These are phyloP conservation scores for Astropecten irregularis DNA, from an alignment of 53 echinoderm and acorn worm genomes.

Conservation along the genomic window DNA sequence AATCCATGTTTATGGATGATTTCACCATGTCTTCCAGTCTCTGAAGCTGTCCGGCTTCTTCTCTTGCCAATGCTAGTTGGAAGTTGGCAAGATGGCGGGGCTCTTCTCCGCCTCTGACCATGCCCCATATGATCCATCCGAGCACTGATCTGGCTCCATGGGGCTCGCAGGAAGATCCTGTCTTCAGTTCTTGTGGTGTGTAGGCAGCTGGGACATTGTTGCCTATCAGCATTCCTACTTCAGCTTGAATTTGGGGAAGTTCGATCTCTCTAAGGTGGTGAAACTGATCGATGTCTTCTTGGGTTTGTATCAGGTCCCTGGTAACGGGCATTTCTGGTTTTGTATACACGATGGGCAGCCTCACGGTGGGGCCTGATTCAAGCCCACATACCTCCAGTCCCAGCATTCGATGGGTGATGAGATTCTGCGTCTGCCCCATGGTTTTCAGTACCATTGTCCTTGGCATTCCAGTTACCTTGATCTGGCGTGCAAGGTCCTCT, in stretches of 20 bases:
- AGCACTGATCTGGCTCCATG: constrained; percentile 46
- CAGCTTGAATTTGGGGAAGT: constrained; percentile 34
- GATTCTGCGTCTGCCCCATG: constrained; percentile 46
- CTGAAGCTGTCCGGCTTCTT: constrained; percentile 19
- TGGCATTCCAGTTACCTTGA: constrained; percentile 25
- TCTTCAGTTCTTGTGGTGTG: constrained; percentile 36
- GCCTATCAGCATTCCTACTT: constrained; percentile 36
- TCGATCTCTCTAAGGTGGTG: constrained; percentile 33
- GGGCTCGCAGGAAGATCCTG: neutral
- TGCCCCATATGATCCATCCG: constrained; percentile 12
- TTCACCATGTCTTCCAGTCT: constrained; percentile 1
- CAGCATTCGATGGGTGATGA: constrained; percentile 6
- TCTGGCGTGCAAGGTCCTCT: constrained; percentile 20
- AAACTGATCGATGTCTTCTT: constrained; percentile 16
- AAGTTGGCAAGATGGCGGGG: neutral
- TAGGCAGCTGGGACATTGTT: constrained; percentile 38
- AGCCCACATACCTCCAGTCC: constrained; percentile 21
- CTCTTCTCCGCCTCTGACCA: neutral
- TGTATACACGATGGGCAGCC: constrained; percentile 38
- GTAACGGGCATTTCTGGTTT: constrained; percentile 39
- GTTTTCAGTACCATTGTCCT: constrained; percentile 39
- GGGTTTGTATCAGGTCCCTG: constrained; percentile 18
- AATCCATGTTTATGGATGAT: constrained; percentile 48
- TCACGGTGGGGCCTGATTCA: constrained; percentile 1
- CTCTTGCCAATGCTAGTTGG: neutral